Evolutionary conservation across 2,113 vertebrate genomes (phyloP).

Genomic region (Silurus meridionalis): DNA sequence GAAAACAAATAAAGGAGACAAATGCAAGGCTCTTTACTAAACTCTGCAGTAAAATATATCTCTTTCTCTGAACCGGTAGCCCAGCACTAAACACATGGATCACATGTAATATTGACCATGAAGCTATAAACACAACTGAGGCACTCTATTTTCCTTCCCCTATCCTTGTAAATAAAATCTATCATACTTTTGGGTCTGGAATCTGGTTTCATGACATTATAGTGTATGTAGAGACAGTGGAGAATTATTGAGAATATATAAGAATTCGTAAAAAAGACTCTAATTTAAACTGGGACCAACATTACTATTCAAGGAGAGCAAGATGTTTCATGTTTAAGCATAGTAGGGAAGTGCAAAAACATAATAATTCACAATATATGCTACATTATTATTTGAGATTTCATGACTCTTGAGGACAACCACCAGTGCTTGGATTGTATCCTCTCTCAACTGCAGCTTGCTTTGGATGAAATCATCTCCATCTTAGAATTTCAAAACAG

Average conservation of each 20-base stretch:
- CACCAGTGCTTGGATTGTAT: too few relatives aligned
- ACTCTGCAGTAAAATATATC: background rate
- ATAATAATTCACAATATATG: background rate
- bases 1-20: background rate
- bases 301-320: background rate
- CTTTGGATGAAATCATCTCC: background rate
- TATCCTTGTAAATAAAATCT: background rate
- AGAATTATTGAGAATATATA: background rate
- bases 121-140: background rate
- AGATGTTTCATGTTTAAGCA: background rate
- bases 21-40: background rate
- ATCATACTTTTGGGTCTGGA: background rate
- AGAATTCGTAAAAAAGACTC: background rate
- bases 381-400: background rate
- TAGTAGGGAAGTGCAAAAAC: background rate
- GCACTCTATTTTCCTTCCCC: background rate
- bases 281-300: background rate
- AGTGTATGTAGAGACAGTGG: background rate
- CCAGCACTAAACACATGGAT: background rate
- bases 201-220: background rate
- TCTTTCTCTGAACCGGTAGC: background rate
- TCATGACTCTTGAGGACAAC: too few relatives aligned
- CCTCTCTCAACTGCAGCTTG: background rate
- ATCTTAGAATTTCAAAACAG: background rate
- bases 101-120: background rate